Evolutionary conservation across 2,888 invertebrate genomes (phyloP).

Genomic region (Sthenelais limicola): DNA sequence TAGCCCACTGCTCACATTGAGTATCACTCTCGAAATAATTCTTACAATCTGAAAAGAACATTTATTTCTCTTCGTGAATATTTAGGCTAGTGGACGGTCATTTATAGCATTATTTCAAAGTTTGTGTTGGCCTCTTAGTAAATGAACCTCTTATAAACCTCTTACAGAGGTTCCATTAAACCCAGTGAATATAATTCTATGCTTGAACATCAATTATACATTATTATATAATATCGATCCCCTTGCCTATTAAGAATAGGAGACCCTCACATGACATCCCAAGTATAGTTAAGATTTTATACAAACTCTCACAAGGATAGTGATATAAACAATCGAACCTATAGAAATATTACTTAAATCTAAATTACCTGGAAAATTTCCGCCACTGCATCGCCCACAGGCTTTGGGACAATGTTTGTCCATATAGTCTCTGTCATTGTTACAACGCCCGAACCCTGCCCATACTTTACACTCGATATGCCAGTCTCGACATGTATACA

Average conservation of each 20-base stretch:
- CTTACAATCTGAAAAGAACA: conserved; percentile 24
- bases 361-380: conserved; percentile 13
- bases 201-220: too few species aligned
- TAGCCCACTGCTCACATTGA: conserved; percentile 6
- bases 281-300: background rate
- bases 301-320: background rate
- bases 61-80: too few species aligned
- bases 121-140: too few species aligned
- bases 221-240: too few species aligned
- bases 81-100: too few species aligned
- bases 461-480: conserved; percentile 15
- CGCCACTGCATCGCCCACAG: background rate
- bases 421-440: background rate
- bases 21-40: conserved; percentile 1
- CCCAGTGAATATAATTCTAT: too few species aligned
- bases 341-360: background rate
- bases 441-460: background rate
- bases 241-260: too few species aligned
- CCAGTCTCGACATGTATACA: conserved; percentile 5
- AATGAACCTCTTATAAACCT: too few species aligned
- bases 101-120: too few species aligned
- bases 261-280: too few species aligned
- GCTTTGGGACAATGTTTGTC: conserved; percentile 9
- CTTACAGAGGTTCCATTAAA: too few species aligned
- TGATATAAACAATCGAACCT: background rate